Evolutionary conservation across 1,140 invertebrate species (phyloP).

Genomic region (Drosophila ogumai): DNA sequence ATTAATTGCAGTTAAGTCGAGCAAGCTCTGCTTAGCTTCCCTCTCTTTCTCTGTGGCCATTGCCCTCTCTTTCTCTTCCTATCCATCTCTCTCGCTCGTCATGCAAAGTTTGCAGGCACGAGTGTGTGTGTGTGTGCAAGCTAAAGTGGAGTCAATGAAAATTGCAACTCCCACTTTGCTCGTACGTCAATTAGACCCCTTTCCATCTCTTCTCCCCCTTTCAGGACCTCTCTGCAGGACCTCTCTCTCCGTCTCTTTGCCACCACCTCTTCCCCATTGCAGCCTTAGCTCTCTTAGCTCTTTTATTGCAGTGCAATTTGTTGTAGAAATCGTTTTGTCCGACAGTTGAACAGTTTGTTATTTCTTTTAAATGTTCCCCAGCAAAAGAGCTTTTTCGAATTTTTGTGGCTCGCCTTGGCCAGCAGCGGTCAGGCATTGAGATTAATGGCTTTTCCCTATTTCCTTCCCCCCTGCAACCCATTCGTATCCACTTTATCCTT

Average conservation of each 20-base stretch:
- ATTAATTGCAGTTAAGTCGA: constrained; percentile 85
- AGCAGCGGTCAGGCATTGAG: constrained; percentile 61
- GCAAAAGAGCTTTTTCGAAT: constrained; percentile 78
- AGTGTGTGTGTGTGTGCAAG: constrained; percentile 32
- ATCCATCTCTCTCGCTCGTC: constrained; percentile 9
- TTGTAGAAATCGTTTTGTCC: constrained; percentile 84
- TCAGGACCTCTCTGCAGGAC: constrained; percentile 18
- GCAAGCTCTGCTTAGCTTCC: constrained; percentile 54
- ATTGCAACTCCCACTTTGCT: constrained; percentile 84
- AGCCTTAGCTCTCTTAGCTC: constrained; percentile 46
- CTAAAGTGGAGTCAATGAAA: constrained; percentile 85
- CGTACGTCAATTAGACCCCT: constrained; percentile 83
- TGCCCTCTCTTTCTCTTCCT: constrained; percentile 1
- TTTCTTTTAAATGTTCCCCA: constrained; percentile 81
- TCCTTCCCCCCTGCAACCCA: background rate
- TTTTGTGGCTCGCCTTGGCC: constrained; percentile 69
- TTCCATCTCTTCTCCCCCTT: constrained; percentile 10
- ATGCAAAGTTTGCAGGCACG: constrained; percentile 7
- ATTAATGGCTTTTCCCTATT: constrained; percentile 35
- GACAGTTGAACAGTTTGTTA: constrained; percentile 84
- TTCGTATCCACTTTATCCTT: background rate
- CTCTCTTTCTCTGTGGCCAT: constrained; percentile 6
- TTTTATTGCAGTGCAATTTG: constrained; percentile 84
- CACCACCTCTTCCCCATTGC: constrained; percentile 12
- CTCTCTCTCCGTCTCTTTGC: constrained; percentile 37